Base-by-base conservation (phyloP, 2,113 vertebrate genomes). In the Echinops telfairi region DNA sequence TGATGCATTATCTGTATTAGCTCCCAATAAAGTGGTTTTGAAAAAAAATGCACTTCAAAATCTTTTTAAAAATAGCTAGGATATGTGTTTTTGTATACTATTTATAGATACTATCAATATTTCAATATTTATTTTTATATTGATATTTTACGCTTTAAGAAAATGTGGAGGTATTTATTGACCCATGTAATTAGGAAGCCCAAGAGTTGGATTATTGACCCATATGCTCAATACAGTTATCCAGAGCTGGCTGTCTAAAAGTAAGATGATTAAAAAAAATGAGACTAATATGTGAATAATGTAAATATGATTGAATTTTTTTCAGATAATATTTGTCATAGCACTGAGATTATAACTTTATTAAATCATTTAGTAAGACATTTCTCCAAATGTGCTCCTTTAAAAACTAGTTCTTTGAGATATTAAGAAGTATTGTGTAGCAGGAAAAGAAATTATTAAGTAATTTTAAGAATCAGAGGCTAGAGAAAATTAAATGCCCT, bases 301-400 rank as follows among this genome's bases (percentile, higher is more conserved):
- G 57, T 81, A 58, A 82, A 38, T 71, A n/a, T 60, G 16, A 1
- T 27, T 89, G 62, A 57, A 53, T 79, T 83, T 83, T 86, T 83
- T 17, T 47, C 3, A 58, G n/a, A 12, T 73, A 86, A 53, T 17
- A 70, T n/a, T n/a, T 33, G 53, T 62, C 64, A 27, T 6, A 76
- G 8, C 5, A 71, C n/a, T 85, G 53, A 82, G n/a, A 40, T 60
- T 79, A 79, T 79, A 90, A 38, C 36, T 71, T 78, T 83, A 31
- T 85, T 77, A 94, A 89, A 87, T 95, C 38, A 68, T 15, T 88
- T 57, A 58, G 27, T 77, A 73, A 3, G 76, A 0, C 10, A 85
- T 85, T 73, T 92, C 33, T n/a, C 64, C 20, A 77, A 43, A 29
- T 88, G 66, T 90, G 20, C 38, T 43, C 87, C 68, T 89, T 88